Evolutionary conservation across 2,888 invertebrate genomes (phyloP).

Genomic region (Dicycla oo): DNA sequence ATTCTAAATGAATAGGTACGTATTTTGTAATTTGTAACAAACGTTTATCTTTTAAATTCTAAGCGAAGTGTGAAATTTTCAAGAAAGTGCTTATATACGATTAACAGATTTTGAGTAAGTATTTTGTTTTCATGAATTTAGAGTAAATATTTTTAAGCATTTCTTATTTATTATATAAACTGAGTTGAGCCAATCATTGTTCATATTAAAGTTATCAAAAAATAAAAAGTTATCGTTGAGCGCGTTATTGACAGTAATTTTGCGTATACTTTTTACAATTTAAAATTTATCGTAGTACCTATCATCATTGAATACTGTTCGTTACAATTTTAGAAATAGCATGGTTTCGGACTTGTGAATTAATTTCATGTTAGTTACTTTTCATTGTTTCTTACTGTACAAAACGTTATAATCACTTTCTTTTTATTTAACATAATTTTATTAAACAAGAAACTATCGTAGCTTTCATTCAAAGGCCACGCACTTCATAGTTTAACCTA

Average conservation of each 20-base stretch:
- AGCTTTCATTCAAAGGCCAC: slow-evolving; percentile 24
- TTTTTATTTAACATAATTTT: slow-evolving; percentile 25
- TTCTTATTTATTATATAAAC: background rate
- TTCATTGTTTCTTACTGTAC: slow-evolving; percentile 13
- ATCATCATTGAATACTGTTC: slow-evolving; percentile 43
- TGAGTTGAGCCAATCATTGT: slow-evolving; percentile 58
- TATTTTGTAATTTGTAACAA: slow-evolving; percentile 33
- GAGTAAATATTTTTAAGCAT: background rate
- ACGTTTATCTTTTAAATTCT: slow-evolving; percentile 11
- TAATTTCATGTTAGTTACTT: background rate
- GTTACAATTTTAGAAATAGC: slow-evolving; percentile 18
- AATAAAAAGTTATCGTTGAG: slow-evolving; percentile 58
- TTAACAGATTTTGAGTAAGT: slow-evolving; percentile 14
- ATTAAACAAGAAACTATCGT: slow-evolving; percentile 10
- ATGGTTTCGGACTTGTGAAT: background rate
- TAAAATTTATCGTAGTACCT: slow-evolving; percentile 5
- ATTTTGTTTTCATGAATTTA: background rate
- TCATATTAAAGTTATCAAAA: slow-evolving; percentile 60
- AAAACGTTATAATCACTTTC: slow-evolving; percentile 63
- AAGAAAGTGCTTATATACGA: slow-evolving; percentile 62
- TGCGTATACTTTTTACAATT: slow-evolving; percentile 5
- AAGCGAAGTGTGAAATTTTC: slow-evolving; percentile 25
- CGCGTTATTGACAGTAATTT: slow-evolving; percentile 25
- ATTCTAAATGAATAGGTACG: slow-evolving; percentile 3
- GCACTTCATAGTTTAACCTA: background rate